Base-by-base conservation (phyloP, 2,888 invertebrate genomes). In the Synergus umbraculus region DNA sequence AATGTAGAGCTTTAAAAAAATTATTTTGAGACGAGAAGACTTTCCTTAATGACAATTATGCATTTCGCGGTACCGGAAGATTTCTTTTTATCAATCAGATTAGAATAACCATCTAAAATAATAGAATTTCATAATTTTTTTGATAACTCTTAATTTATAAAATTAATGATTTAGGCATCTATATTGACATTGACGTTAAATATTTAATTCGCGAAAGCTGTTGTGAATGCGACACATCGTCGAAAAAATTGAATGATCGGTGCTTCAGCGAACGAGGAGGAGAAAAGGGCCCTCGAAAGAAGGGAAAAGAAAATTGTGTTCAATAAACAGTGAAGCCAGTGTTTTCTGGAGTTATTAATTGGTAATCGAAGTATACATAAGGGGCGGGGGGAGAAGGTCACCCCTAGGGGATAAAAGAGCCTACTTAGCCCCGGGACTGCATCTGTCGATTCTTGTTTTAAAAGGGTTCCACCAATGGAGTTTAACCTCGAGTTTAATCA, bases 291-390 rank as follows among this genome's bases (percentile, higher is more conserved):
- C 29, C 54, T 73, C 49, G 49, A 73, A 41, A 46, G 49, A 29
- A 13, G 73, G 22, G 37, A 73, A 73, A 73, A 73, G 29, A 29
- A 73, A 73, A 73, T 54, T 46, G 29, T 29, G 54, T 73, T 73
- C 29, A n/a, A 54, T 54, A 73, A 73, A 54, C 73, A 73, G 12
- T 37, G 49, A n/a, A 73, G 37, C 73, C 54, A 73, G 29, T 54
- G 46, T 73, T 73, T 73, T 54, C 54, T 54, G 54, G 54, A 73
- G n/a, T 49, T 73, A 73, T 73, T 73, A 73, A 73, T 73, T 73
- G 54, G n/a, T 73, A 73, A 73, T 73, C 37, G n/a, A 49, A 73
- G 49, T n/a, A 41, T 65, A 65, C 7, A 65, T n/a, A 65, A 13
- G 46, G n/a, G 54, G 15, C 8, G 22, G 37, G n/a, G 73, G 15